Percentiles rank a stretch among this genome's conserved stretches.
Conservation (phyloP, 2,888 invertebrate species). For the Podabrus alpinus region DNA sequence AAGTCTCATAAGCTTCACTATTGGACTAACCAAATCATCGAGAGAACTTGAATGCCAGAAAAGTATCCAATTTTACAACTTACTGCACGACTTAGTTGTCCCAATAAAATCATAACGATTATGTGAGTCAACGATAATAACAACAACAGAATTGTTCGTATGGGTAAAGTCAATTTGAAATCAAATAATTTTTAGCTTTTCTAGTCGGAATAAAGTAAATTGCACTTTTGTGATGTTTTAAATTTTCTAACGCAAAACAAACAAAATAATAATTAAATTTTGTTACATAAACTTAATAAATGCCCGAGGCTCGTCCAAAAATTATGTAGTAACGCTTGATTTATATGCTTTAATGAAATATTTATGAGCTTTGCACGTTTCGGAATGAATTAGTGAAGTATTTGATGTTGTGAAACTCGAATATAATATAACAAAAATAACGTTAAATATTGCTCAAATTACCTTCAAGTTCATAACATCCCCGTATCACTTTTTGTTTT, state of each 20-base stretch:
- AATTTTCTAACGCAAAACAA: background rate
- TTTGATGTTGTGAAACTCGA: background rate
- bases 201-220: background rate
- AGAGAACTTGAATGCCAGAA: conserved; percentile 29
- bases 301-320: background rate
- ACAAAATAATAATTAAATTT: background rate
- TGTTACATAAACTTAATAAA: background rate
- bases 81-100: conserved; percentile 35
- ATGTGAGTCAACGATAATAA: conserved; percentile 19
- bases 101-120: conserved; percentile 41
- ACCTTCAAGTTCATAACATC: too few species aligned
- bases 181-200: background rate
- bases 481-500: too few species aligned
- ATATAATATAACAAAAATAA: too few species aligned
- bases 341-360: background rate
- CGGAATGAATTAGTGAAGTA: background rate
- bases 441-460: too few species aligned
- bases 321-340: background rate
- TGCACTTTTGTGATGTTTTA: background rate
- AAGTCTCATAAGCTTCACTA: conserved; percentile 21
- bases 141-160: conserved; percentile 12
- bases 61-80: conserved; percentile 35
- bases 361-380: background rate
- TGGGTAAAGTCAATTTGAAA: conserved; percentile 1
- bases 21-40: conserved; percentile 26